These are phyloP conservation scores for Caenorhabditis sinica DNA, from an alignment of 2,888 invertebrate genomes.

Conservation along the genomic window DNA sequence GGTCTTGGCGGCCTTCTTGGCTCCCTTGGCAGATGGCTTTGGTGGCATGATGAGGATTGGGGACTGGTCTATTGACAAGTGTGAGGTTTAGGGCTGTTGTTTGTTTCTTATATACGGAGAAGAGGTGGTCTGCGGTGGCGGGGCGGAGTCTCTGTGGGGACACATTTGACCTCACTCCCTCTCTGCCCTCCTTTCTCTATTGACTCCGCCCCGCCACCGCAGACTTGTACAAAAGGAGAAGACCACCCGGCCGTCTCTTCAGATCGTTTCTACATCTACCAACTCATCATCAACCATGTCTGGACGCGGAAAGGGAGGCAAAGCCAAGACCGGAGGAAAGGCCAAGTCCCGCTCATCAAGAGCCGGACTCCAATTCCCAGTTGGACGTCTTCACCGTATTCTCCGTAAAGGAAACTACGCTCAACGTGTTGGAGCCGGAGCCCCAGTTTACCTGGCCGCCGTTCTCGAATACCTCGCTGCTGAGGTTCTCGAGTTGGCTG, in stretches of 20 bases:
- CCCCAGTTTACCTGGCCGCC: conserved; percentile 81
- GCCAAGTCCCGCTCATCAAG: conserved; percentile 81
- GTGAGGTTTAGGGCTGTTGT: not conserved
- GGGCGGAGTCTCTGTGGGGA: conserved; percentile 8
- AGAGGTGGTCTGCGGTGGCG: not conserved
- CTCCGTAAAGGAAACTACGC: conserved; percentile 82
- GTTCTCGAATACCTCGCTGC: conserved; percentile 82
- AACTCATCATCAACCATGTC: conserved; percentile 86
- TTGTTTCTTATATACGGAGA: not conserved
- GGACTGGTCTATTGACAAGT: conserved; percentile 4
- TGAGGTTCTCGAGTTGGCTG: conserved; percentile 78
- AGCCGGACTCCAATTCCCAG: conserved; percentile 83
- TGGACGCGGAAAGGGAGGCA: conserved; percentile 88
- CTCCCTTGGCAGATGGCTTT: conserved; percentile 82
- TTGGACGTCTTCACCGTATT: conserved; percentile 82
- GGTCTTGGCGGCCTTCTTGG: conserved; percentile 82
- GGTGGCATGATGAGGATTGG: conserved; percentile 75
- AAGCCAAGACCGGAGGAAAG: conserved; percentile 75
- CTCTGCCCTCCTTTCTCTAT: not conserved
- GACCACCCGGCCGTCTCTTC: not conserved
- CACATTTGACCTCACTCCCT: not conserved
- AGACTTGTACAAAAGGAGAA: not conserved
- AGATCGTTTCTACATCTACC: conserved; percentile 48
- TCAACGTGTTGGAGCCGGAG: conserved; percentile 81
- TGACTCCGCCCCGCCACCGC: conserved; percentile 11